Percentiles rank a stretch among this genome's conserved stretches.
Conservation (phyloP, 2,797 vertebrate species). For the Chiloscyllium punctatum region DNA sequence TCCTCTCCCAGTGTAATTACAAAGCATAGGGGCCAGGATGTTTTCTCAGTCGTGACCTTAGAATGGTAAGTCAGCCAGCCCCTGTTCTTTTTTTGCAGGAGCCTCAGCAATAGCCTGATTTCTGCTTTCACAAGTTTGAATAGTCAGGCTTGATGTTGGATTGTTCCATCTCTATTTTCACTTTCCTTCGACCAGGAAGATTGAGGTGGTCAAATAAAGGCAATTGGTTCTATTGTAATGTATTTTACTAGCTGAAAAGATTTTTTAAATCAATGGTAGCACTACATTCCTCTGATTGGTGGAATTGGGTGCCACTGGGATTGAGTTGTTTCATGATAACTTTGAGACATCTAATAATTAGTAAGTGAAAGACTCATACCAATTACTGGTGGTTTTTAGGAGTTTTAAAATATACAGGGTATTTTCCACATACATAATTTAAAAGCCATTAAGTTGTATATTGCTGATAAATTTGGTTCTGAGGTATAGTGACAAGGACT, state of each 20-base stretch:
- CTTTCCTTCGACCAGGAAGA: accelerated
- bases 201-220: background rate
- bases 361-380: background rate
- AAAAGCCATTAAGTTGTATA: background rate
- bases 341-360: background rate
- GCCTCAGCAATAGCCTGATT: background rate
- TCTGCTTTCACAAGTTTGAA: background rate
- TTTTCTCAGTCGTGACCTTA: background rate
- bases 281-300: too few relatives aligned
- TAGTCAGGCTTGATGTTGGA: background rate
- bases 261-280: background rate
- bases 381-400: background rate
- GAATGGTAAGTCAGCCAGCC: background rate
- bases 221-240: background rate
- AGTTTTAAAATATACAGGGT: background rate
- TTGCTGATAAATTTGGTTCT: background rate
- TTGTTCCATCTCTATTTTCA: too few relatives aligned
- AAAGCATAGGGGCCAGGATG: background rate
- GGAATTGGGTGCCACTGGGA: background rate
- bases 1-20: background rate
- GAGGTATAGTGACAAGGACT: background rate
- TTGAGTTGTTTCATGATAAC: too few relatives aligned
- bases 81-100: background rate
- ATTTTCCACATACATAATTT: background rate
- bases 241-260: background rate